A percentile compares a stretch with the other conserved stretches of the same genome.
Evolutionary conservation across 2,113 vertebrate genomes (phyloP).

Genomic region (Semnornis frantzii): DNA sequence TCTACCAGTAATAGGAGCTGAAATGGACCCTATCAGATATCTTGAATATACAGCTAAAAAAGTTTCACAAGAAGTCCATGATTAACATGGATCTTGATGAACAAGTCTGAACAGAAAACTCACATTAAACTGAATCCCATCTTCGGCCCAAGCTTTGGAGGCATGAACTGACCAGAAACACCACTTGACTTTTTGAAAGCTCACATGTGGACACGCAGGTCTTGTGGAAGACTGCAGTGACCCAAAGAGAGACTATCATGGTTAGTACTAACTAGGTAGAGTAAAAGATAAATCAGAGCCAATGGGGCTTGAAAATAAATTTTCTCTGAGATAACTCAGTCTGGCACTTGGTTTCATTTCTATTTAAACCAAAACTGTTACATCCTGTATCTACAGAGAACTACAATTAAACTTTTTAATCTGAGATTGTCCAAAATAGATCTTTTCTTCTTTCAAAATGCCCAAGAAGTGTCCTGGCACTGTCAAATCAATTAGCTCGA

Average conservation of each 20-base stretch:
- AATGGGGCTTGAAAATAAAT: background rate
- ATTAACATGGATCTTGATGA: background rate
- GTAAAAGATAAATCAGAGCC: background rate
- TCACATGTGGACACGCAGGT: rapidly evolving
- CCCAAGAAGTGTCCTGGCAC: background rate
- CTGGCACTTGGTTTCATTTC: background rate
- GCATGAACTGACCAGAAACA: background rate
- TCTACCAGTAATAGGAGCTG: background rate
- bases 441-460: background rate
- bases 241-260: background rate
- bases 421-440: background rate
- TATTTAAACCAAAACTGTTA: background rate
- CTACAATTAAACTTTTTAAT: background rate
- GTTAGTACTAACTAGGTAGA: background rate
- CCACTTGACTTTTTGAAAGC: background rate
- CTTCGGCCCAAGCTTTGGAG: background rate
- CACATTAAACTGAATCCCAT: background rate
- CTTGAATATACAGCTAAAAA: background rate
- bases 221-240: background rate
- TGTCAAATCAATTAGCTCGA: background rate
- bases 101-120: background rate
- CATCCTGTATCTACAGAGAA: background rate
- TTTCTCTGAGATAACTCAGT: background rate
- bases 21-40: background rate
- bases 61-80: background rate